Conservation (phyloP, 2,888 invertebrate genomes). For the Sympetrum striolatum region DNA sequence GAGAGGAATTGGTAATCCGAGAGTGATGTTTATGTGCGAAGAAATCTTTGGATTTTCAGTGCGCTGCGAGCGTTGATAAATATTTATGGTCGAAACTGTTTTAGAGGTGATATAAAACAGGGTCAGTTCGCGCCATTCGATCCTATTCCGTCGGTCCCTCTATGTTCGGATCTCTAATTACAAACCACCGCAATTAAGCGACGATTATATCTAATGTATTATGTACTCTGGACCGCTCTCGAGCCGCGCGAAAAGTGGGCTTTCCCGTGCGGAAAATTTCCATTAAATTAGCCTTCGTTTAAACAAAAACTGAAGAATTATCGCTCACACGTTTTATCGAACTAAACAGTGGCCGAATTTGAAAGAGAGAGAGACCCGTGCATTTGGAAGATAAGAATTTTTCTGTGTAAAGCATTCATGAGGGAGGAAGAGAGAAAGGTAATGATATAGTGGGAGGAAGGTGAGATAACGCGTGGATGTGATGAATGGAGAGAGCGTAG, state of each 20-base stretch:
- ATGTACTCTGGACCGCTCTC: too few relatives aligned
- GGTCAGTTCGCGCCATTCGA: too few relatives aligned
- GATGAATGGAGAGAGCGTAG: neutral
- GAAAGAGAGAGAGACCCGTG: too few relatives aligned
- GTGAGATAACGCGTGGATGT: neutral
- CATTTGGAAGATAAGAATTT: too few relatives aligned
- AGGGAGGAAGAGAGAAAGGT: neutral
- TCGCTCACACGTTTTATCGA: neutral
- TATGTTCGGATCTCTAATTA: too few relatives aligned
- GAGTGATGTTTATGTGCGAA: neutral
- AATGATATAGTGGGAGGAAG: neutral
- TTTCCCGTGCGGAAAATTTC: too few relatives aligned
- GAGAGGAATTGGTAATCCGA: neutral
- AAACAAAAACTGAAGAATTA: neutral
- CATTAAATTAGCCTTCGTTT: neutral
- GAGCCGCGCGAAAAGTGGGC: too few relatives aligned
- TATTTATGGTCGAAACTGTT: too few relatives aligned
- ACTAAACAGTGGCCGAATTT: neutral
- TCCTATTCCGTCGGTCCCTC: too few relatives aligned
- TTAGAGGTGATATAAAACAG: too few relatives aligned
- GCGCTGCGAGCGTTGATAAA: neutral
- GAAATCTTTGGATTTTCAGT: neutral
- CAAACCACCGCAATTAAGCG: too few relatives aligned
- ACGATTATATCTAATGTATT: too few relatives aligned
- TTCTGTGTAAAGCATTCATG: neutral